A percentile compares a stretch with the other conserved stretches of the same genome.
phyloP scores from a whole-genome alignment of 2,888 invertebrate species.

The Megaustenia siamemsis region DNA sequence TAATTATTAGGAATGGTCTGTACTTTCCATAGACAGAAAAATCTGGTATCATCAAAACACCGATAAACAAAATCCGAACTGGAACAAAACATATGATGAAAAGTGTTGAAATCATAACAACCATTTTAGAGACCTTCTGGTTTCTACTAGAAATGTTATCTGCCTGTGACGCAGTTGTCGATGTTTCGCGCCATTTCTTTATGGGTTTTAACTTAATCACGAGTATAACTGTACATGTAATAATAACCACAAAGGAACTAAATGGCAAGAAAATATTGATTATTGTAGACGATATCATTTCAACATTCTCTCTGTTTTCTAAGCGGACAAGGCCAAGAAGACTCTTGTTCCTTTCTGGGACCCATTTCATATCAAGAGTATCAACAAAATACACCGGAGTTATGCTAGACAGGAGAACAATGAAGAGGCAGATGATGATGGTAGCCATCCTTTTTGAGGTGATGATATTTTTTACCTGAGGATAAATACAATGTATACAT shows the following conservation, averaged over 20 bases:
- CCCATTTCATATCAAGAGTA: neutral
- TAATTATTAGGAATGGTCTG: neutral
- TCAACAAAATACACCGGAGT: conserved; percentile 20
- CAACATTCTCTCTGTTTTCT: neutral
- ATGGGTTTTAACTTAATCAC: neutral
- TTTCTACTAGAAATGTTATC: neutral
- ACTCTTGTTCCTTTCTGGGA: neutral
- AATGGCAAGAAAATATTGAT: conserved; percentile 10
- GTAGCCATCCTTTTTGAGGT: conserved; percentile 7
- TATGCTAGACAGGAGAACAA: neutral
- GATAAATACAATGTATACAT: too few relatives aligned
- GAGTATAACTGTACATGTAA: neutral
- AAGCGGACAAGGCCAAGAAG: neutral
- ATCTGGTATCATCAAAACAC: neutral
- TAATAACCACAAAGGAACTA: neutral
- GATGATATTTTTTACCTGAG: conserved; percentile 5
- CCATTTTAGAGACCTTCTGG: conserved; percentile 24
- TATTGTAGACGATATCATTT: neutral
- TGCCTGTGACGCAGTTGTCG: neutral
- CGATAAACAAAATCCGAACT: neutral
- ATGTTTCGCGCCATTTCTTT: conserved; percentile 9
- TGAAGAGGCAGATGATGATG: conserved; percentile 16
- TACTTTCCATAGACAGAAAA: conserved; percentile 1
- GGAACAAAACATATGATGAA: conserved; percentile 11
- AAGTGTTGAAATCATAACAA: conserved; percentile 7